These are phyloP conservation scores for Perccottus glenii DNA, from an alignment of 2,113 vertebrate species.

Conservation along the genomic window DNA sequence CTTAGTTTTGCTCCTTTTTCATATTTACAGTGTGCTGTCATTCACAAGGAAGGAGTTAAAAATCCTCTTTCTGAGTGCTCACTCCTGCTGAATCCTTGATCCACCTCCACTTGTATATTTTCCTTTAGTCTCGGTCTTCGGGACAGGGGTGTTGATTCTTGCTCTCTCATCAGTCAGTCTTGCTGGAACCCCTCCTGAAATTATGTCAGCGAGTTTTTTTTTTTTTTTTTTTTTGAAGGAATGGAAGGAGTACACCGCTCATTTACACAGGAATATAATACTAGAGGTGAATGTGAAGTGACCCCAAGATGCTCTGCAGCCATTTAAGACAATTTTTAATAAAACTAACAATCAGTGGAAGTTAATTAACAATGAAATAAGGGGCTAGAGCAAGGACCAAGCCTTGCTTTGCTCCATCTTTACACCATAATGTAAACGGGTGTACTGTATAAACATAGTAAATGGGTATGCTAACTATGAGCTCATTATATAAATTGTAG, in stretches of 20 bases:
- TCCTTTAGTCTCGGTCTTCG: conserved; percentile 42
- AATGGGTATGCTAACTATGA: too few species aligned
- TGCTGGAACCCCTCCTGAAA: conserved; percentile 50
- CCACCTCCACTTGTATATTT: conserved; percentile 57
- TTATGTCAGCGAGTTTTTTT: conserved; percentile 42
- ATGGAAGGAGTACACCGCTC: conserved; percentile 49
- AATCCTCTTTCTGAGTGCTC: conserved; percentile 1
- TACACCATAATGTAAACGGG: too few species aligned
- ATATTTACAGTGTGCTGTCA: conserved; percentile 22
- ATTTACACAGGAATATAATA: conserved; percentile 65
- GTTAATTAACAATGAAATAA: too few species aligned
- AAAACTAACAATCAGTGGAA: too few species aligned
- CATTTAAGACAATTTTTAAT: conserved; percentile 8
- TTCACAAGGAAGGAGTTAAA: conserved; percentile 14
- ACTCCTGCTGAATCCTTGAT: conserved; percentile 28
- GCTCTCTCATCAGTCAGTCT: conserved; percentile 52
- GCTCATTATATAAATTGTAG: too few species aligned
- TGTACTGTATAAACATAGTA: too few species aligned
- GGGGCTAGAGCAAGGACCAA: too few species aligned
- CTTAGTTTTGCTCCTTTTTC: not conserved
- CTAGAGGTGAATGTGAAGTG: conserved; percentile 42
- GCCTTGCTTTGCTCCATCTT: too few species aligned
- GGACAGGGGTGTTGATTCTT: conserved; percentile 17
- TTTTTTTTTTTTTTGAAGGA: conserved; percentile 34
- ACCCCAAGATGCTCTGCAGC: conserved; percentile 32